Conservation (phyloP, 2,797 vertebrate species). For the Syngnathus rostellatus region DNA sequence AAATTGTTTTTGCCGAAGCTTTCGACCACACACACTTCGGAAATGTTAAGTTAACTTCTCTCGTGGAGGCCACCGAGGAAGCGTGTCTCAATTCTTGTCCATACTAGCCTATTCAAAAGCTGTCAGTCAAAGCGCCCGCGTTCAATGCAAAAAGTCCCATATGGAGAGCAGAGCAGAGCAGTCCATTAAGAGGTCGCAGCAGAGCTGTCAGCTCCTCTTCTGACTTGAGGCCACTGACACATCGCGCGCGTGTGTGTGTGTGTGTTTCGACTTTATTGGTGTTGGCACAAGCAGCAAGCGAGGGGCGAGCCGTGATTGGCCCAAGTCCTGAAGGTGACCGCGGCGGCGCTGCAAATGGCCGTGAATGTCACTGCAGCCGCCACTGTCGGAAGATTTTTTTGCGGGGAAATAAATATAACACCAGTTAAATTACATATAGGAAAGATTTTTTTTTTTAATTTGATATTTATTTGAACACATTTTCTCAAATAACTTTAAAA, state of each 20-base stretch:
- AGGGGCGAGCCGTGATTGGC: slow-evolving; percentile 69
- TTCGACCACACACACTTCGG: background rate
- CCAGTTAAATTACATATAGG: no score
- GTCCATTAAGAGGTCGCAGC: slow-evolving; percentile 54
- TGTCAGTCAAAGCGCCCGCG: background rate
- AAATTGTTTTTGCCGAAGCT: background rate
- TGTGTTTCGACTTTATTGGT: slow-evolving; percentile 27
- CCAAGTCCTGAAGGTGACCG: slow-evolving; percentile 66
- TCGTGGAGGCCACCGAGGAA: background rate
- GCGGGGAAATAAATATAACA: background rate
- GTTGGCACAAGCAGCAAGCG: slow-evolving; percentile 39
- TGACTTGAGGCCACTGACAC: slow-evolving; percentile 52
- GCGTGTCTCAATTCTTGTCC: background rate
- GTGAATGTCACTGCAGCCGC: slow-evolving; percentile 60
- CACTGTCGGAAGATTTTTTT: background rate
- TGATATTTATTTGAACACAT: no score
- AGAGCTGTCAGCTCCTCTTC: slow-evolving; percentile 53
- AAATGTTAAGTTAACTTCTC: background rate
- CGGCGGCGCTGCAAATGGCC: slow-evolving; percentile 42
- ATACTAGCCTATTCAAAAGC: background rate
- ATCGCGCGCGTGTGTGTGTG: slow-evolving; percentile 25
- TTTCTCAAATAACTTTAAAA: slow-evolving; percentile 40
- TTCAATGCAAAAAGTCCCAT: slow-evolving; percentile 1
- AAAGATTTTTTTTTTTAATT: no score
- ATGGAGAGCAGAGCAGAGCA: slow-evolving; percentile 6